Base-by-base conservation (phyloP, 2,888 invertebrate genomes). In the Eupithecia centaureata region DNA sequence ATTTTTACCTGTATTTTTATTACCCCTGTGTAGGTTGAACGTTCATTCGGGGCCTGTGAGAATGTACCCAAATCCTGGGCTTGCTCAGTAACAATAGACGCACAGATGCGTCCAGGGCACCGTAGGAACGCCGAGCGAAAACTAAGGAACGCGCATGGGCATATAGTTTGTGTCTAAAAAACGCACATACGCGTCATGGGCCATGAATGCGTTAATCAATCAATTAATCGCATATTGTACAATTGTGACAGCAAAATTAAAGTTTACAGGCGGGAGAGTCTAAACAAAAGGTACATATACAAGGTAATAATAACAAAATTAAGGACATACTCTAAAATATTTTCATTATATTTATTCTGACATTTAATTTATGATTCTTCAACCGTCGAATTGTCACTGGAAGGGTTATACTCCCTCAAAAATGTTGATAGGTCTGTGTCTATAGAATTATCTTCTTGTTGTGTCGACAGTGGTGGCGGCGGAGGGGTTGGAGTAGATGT, bases 351-450 rank as follows among this genome's bases (percentile, higher is more conserved):
- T 38, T 38, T 38, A 38, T 38, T 38, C n/a, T 38, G 38, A 38
- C 38, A 38, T 38, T 38, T 38, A 38, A 38, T n/a, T 38, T 38
- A 38, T 38, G 38, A 38, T 38, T 38, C 38, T 38, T 38, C n/a
- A 38, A 38, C 38, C 38, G n/a, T 38, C 38, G 38, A 38, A 38
- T 38, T 38, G n/a, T 38, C 38, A 38, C 38, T 38, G 38, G 38
- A 38, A 42, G 42, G 60, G 60, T 60, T 60, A 60, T 38, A 60
- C 38, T 60, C 60, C 60, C 28, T 27, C 27, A 60, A 51, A 47
- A 61, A 61, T 61, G 47, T 61, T 61, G 51, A 61, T 61, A 61
- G 51, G 51, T 61, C 61, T 61, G 61, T 61, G 47, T 61, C 61
- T 61, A 47, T 47, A 47, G 61, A 61, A 61, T 61, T 61, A 51